Evolutionary conservation across 2,113 vertebrate species (phyloP).

Genomic region (Tautogolabrus adspersus): DNA sequence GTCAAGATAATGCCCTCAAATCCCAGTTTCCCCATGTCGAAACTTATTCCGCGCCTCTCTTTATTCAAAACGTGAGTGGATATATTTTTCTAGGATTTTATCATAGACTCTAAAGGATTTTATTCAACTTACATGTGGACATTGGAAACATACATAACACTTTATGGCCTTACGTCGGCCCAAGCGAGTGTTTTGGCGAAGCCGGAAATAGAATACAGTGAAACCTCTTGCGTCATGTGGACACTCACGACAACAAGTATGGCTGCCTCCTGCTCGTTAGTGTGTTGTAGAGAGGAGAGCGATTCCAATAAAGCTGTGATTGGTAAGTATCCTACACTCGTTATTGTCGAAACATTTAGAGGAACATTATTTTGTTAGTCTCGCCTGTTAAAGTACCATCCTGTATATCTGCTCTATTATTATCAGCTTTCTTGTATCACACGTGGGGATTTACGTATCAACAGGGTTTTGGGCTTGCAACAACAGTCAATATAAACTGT

Average conservation of each 20-base stretch:
- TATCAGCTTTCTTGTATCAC: background rate
- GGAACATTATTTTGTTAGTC: accelerated
- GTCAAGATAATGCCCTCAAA: background rate
- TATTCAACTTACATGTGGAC: no score
- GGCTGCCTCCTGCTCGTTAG: constrained; percentile 74
- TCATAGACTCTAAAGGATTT: no score
- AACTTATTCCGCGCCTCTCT: no score
- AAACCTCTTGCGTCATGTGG: background rate
- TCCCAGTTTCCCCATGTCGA: no score
- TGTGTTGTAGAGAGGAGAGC: constrained; percentile 70
- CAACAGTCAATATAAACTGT: no score
- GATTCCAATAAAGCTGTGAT: constrained; percentile 73
- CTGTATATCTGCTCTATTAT: background rate
- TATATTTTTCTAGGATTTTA: no score
- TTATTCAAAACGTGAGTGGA: no score
- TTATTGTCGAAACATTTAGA: background rate
- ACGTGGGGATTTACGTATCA: constrained; percentile 32
- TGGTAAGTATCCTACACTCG: constrained; percentile 60
- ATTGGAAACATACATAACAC: no score
- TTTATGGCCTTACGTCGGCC: no score
- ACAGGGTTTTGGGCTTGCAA: no score
- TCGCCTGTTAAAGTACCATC: accelerated
- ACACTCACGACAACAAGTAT: constrained; percentile 62
- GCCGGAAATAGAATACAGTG: constrained; percentile 32
- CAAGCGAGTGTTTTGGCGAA: background rate